A percentile compares a stretch with the other conserved stretches of the same genome.
phyloP scores from a whole-genome alignment of 53 echinoderm and acorn worm genomes.

The Astropecten irregularis region DNA sequence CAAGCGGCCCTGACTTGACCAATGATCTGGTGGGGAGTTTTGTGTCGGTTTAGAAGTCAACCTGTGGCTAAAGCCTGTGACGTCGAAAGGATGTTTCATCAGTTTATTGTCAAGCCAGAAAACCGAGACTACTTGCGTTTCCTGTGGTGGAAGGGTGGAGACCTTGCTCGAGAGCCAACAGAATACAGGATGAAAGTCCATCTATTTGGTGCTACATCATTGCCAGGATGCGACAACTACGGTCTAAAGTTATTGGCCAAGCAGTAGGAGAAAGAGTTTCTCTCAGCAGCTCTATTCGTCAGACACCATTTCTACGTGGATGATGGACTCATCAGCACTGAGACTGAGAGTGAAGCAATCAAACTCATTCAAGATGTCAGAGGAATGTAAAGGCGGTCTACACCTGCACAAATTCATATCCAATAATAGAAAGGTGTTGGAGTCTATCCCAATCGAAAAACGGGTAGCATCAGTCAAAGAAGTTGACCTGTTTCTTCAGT shows the following conservation, averaged over 20 bases:
- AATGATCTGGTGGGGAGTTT: constrained; percentile 16
- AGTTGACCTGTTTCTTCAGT: constrained; percentile 3
- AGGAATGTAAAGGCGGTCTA: constrained; percentile 21
- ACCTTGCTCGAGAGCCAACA: not conserved
- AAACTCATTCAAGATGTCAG: constrained; percentile 22
- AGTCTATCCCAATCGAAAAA: constrained; percentile 17
- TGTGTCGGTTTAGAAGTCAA: constrained; percentile 20
- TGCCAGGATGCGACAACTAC: constrained; percentile 50
- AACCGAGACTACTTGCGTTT: constrained; percentile 28
- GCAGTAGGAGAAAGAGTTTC: constrained; percentile 39
- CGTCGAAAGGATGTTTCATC: constrained; percentile 41
- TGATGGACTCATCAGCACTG: constrained; percentile 27
- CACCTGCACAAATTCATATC: constrained; percentile 31
- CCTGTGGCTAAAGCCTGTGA: constrained; percentile 25
- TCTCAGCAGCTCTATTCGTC: constrained; percentile 54
- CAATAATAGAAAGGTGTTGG: constrained; percentile 2
- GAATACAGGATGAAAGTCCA: constrained; percentile 49
- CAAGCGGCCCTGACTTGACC: constrained; percentile 36
- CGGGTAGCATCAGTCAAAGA: constrained; percentile 20
- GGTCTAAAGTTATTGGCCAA: constrained; percentile 57
- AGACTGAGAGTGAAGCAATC: constrained; percentile 26
- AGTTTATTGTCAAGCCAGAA: constrained; percentile 9
- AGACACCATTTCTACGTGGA: constrained; percentile 23
- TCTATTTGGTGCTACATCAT: constrained; percentile 48
- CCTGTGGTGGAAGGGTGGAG: constrained; percentile 21